Evolutionary conservation across 2,888 invertebrate genomes (phyloP).

Genomic region (Amblyteles armatorius): DNA sequence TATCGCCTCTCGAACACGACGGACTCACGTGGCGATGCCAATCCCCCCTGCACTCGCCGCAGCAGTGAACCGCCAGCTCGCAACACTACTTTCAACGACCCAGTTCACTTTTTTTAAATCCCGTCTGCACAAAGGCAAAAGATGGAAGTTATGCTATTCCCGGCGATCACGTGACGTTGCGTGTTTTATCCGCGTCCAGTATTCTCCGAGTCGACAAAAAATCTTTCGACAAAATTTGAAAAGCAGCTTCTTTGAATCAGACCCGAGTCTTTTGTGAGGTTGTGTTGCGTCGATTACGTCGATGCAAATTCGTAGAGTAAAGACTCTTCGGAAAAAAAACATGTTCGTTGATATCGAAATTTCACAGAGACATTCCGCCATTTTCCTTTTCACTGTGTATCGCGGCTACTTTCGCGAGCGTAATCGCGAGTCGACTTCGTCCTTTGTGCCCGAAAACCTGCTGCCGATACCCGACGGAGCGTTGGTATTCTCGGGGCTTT

Average conservation of each 20-base stretch:
- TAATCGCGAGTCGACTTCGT: constrained; percentile 8
- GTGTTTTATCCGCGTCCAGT: no score
- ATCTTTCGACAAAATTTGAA: no score
- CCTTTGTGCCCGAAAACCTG: constrained; percentile 1
- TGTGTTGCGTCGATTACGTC: no score
- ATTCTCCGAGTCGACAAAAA: no score
- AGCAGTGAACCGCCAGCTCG: not conserved
- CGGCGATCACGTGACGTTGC: no score
- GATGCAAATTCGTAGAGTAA: no score
- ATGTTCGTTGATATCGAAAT: no score
- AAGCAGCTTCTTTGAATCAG: no score
- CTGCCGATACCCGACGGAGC: constrained; percentile 18
- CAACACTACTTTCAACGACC: not conserved
- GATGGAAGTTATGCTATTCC: no score
- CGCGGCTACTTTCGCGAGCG: not conserved
- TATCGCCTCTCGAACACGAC: constrained; percentile 4
- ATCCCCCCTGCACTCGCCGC: not conserved
- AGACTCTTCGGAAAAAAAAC: no score
- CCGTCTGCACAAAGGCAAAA: no score
- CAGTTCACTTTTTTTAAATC: not conserved
- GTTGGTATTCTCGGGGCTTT: constrained; percentile 9
- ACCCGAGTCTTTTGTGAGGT: no score
- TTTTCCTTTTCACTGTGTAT: not conserved
- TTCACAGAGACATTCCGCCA: not conserved
- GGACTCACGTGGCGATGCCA: not conserved